phyloP scores from a whole-genome alignment of 2,797 vertebrate genomes.

The Morelia viridis region DNA sequence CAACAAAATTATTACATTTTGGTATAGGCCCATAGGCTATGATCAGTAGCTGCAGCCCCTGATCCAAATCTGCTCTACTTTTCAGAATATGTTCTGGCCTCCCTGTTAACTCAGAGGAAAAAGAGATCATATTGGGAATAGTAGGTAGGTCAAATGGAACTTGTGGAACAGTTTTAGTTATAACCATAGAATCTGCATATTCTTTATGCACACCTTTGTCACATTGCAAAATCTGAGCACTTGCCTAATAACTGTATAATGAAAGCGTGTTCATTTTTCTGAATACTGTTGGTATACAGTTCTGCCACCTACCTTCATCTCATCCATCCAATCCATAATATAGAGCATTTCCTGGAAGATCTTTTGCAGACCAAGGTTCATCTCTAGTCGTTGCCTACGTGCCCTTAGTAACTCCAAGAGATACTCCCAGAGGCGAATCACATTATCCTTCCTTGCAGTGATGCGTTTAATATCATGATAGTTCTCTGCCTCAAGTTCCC shows the following conservation, averaged over 20 bases:
- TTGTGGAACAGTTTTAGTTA: not conserved
- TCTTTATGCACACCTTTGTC: not conserved
- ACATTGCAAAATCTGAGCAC: not conserved
- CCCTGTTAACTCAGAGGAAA: not conserved
- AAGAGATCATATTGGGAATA: not conserved
- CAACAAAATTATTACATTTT: not conserved
- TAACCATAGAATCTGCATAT: not conserved
- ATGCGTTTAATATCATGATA: constrained; percentile 95
- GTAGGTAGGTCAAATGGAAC: not conserved
- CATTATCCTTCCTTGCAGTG: constrained; percentile 90
- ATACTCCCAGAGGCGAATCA: constrained; percentile 95
- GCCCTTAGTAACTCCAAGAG: constrained; percentile 93
- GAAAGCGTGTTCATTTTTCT: not conserved
- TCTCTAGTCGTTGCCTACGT: constrained; percentile 86
- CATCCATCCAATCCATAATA: constrained; percentile 99
- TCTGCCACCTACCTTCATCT: constrained; percentile 85
- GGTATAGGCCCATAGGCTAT: not conserved
- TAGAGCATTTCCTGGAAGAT: constrained; percentile 99
- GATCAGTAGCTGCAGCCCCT: not conserved
- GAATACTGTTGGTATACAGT: not conserved
- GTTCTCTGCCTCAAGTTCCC: constrained; percentile 89
- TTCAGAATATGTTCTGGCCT: not conserved
- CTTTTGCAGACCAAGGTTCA: constrained; percentile 91
- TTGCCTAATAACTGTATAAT: not conserved
- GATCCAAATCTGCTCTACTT: not conserved